Base-by-base conservation (phyloP, 2,113 vertebrate species). In the Alces alces region DNA sequence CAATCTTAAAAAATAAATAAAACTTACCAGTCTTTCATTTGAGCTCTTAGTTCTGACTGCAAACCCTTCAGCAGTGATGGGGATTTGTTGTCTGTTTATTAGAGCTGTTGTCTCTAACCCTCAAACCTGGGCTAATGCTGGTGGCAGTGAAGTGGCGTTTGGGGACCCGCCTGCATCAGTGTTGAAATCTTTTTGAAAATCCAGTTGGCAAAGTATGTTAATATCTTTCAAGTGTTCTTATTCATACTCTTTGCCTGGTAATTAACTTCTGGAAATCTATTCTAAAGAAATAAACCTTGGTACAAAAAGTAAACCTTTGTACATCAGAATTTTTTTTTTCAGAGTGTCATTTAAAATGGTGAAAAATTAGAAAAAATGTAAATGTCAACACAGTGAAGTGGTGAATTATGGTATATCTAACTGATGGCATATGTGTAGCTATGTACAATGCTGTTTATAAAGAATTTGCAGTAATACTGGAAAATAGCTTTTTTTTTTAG, bases 311-410 rank as follows among this genome's bases (percentile, higher is more conserved):
- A 73, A 73, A 73, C 36, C 30, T 57, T 50, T 79, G 47, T 73
- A 6, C 2, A 45, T 45, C 45, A 36, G 45, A 95, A 60, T 52
- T 14, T 50, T 50, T 97, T 88, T 93, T 92, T 84, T 79, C 55
- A 87, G 36, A 54, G 25, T 87, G 11, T 94, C 64, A 82, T 89
- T 95, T 93, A 96, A 90, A 95, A 91, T 80, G 83, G 39, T 73
- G 78, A 87, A 90, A 97, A 89, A 78, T 50, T 91, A 61, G 43
- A 36, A 61, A 87, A 89, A 45, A 36, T 54, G 45, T 83, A 58
- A 50, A 58, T 80, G 6, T 57, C 57, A 80, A 19, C 57, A 60
- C 25, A 25, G 12, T 33, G 23, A 85, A 93, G 89, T 95, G 54
- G 14, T 91, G 78, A 58, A 52, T 94, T 83, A 36, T 89, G 6